A percentile compares a stretch with the other conserved stretches of the same genome.
Conservation (phyloP, 2,888 invertebrate genomes). For the Drosophila merina region DNA sequence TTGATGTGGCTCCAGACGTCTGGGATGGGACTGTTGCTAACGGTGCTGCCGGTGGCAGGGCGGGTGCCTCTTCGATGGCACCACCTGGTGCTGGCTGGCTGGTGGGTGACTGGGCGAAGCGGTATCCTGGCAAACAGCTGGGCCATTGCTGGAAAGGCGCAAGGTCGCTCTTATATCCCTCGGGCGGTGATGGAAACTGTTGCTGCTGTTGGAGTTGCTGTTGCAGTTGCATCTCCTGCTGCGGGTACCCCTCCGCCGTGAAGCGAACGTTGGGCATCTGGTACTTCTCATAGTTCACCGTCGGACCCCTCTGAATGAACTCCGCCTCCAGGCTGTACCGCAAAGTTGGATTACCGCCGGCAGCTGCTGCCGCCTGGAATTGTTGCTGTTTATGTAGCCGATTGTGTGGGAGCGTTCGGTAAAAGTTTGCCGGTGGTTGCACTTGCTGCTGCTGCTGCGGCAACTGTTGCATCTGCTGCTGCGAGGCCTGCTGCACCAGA, state of each 20-base stretch:
- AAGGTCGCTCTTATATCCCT: constrained; percentile 86
- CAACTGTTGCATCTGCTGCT: constrained; percentile 65
- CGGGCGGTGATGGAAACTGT: constrained; percentile 88
- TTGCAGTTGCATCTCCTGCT: constrained; percentile 73
- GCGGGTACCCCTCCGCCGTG: constrained; percentile 92
- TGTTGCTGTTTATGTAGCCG: constrained; percentile 83
- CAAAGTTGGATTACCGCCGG: constrained; percentile 84
- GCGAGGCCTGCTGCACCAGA: constrained; percentile 70
- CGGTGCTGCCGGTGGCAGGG: constrained; percentile 12
- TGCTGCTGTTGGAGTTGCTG: constrained; percentile 70
- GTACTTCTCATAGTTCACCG: constrained; percentile 85
- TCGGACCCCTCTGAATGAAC: constrained; percentile 85
- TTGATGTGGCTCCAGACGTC: constrained; percentile 81
- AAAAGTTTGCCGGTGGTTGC: constrained; percentile 85
- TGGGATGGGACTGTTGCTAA: constrained; percentile 21
- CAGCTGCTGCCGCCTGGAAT: constrained; percentile 75
- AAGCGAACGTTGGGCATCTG: constrained; percentile 87
- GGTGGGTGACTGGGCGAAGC: constrained; percentile 62
- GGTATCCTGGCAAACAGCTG: constrained; percentile 85
- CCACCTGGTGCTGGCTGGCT: constrained; percentile 36
- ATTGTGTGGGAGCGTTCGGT: constrained; percentile 91
- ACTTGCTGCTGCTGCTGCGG: constrained; percentile 65
- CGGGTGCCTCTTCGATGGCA: constrained; percentile 49
- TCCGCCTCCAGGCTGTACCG: constrained; percentile 88
- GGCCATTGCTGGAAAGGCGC: constrained; percentile 85